A percentile compares a stretch with the other conserved stretches of the same genome.
Conservation (phyloP, 2,113 vertebrate species). For the Girardinichthys multiradiatus region DNA sequence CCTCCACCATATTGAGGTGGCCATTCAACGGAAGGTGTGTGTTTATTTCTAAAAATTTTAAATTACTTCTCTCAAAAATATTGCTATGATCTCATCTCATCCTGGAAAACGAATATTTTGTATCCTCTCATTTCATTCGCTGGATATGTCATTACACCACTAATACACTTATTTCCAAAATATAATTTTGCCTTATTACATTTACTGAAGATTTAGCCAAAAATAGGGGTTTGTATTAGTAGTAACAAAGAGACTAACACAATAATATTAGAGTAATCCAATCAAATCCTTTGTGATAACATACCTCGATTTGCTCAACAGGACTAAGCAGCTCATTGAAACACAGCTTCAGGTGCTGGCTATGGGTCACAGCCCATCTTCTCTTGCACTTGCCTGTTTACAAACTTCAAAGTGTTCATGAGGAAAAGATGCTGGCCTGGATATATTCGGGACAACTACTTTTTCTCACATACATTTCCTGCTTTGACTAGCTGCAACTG, state of each 20-base stretch:
- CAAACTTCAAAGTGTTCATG: slow-evolving; percentile 43
- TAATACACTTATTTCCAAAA: too few relatives aligned
- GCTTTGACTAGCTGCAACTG: slow-evolving; percentile 69
- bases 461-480: slow-evolving; percentile 70
- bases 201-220: neutral
- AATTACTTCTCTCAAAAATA: too few relatives aligned
- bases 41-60: too few relatives aligned
- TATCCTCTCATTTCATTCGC: too few relatives aligned
- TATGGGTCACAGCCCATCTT: slow-evolving; percentile 6
- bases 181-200: neutral
- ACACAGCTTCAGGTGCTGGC: slow-evolving; percentile 33
- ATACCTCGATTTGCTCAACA: slow-evolving; percentile 10
- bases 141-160: too few relatives aligned
- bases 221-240: neutral
- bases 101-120: too few relatives aligned
- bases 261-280: neutral
- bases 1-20: too few relatives aligned
- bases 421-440: slow-evolving; percentile 27
- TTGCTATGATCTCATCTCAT: too few relatives aligned
- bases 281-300: neutral
- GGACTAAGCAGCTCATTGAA: slow-evolving; percentile 13
- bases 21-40: too few relatives aligned
- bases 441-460: slow-evolving; percentile 52
- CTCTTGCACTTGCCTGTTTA: slow-evolving; percentile 28
- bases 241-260: neutral